phyloP scores from a whole-genome alignment of 2,888 invertebrate genomes.

The Terebella lapidaria region DNA sequence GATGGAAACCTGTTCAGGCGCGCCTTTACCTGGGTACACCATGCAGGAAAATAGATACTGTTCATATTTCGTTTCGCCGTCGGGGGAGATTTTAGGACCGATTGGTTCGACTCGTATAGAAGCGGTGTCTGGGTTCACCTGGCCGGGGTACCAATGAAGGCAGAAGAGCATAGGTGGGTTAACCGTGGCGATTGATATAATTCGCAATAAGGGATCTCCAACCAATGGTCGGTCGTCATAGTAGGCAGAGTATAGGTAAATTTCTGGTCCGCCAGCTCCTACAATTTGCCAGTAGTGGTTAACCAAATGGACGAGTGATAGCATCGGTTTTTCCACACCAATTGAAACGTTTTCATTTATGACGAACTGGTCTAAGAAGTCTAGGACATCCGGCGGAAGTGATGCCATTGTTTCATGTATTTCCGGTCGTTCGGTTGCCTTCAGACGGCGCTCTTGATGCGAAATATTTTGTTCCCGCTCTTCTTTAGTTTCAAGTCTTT shows the following conservation, averaged over 20 bases:
- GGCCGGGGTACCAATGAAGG: conserved; percentile 15
- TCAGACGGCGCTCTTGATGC: too few relatives aligned
- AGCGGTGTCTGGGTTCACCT: conserved; percentile 3
- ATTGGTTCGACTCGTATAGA: neutral
- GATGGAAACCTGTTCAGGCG: conserved; percentile 15
- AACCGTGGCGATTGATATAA: conserved; percentile 11
- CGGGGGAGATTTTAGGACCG: conserved; percentile 8
- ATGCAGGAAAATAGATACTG: conserved; percentile 16
- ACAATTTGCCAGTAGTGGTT: conserved; percentile 12
- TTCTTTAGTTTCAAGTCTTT: neutral
- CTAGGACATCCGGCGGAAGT: too few relatives aligned
- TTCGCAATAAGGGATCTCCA: conserved; percentile 1
- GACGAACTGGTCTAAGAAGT: neutral
- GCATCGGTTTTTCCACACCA: neutral
- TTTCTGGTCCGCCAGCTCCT: neutral
- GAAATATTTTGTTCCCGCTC: neutral
- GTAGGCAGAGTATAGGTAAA: conserved; percentile 14
- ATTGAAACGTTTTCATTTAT: neutral
- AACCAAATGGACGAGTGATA: neutral
- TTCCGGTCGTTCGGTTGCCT: too few relatives aligned
- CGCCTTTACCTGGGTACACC: neutral
- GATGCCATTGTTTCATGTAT: too few relatives aligned
- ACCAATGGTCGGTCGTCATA: conserved; percentile 12
- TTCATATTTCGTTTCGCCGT: neutral
- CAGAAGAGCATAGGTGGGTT: neutral